Evolutionary conservation across 2,113 vertebrate genomes (phyloP).

Genomic region (Pimephales promelas): DNA sequence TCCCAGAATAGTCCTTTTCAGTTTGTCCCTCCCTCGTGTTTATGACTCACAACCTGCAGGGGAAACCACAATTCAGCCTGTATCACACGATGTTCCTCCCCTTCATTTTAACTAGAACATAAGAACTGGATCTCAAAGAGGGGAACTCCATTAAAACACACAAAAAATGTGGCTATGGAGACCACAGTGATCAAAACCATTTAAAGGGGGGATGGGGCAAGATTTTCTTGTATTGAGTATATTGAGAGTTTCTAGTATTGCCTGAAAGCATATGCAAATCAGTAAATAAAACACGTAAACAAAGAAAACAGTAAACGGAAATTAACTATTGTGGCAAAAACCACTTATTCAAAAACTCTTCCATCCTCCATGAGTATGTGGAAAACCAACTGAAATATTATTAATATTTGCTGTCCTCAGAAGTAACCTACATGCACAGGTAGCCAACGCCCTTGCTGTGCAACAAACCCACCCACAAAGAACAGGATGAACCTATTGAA

Average conservation of each 20-base stretch:
- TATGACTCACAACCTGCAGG: slow-evolving; percentile 78
- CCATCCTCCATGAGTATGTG: background rate
- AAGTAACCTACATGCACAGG: slow-evolving; percentile 24
- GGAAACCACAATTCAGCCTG: slow-evolving; percentile 80
- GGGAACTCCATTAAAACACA: slow-evolving; percentile 69
- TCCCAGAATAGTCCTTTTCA: slow-evolving; percentile 78
- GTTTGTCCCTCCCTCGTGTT: slow-evolving; percentile 74
- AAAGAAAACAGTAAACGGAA: background rate
- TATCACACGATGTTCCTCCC: slow-evolving; percentile 71
- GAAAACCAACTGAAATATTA: background rate
- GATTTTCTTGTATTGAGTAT: too few species aligned
- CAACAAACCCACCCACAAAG: slow-evolving; percentile 31
- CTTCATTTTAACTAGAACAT: slow-evolving; percentile 67
- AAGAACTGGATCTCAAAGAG: slow-evolving; percentile 55
- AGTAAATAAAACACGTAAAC: background rate
- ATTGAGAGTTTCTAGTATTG: slow-evolving; percentile 4
- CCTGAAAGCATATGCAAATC: background rate
- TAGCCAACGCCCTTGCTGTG: slow-evolving; percentile 25
- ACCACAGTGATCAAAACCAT: slow-evolving; percentile 51
- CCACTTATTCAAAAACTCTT: background rate
- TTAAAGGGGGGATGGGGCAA: background rate
- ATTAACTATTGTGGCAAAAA: background rate
- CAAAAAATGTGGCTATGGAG: slow-evolving; percentile 69
- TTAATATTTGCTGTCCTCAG: background rate
- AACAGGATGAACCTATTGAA: slow-evolving; percentile 38